Evolutionary conservation across 1,140 invertebrate species (phyloP).

Genomic region (Dendrolimus punctatus): DNA sequence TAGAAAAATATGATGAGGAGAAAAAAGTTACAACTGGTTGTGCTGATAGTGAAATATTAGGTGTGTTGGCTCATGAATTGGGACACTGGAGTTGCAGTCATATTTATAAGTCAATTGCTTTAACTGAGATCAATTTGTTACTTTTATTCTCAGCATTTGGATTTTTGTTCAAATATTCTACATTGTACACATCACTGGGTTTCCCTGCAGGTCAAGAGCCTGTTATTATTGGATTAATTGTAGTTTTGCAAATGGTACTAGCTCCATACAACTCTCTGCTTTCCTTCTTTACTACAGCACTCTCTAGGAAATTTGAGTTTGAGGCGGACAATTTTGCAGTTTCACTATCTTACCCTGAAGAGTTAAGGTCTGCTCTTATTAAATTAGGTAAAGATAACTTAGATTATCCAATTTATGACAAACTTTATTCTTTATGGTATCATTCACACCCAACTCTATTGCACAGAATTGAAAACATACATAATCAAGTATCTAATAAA

Average conservation of each 20-base stretch:
- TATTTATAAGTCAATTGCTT: conserved; percentile 88
- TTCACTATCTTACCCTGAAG: conserved; percentile 79
- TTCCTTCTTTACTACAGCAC: conserved; percentile 78
- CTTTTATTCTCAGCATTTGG: conserved; percentile 93
- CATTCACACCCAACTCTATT: conserved; percentile 97
- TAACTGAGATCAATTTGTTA: conserved; percentile 82
- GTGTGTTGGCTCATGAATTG: conserved; percentile 96
- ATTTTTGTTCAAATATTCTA: conserved; percentile 84
- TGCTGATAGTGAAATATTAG: conserved; percentile 93
- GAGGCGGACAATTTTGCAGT: conserved; percentile 97
- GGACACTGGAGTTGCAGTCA: conserved; percentile 98
- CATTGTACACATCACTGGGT: conserved; percentile 90
- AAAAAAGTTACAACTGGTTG: conserved; percentile 81
- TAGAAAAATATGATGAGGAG: conserved; percentile 72
- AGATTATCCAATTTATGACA: conserved; percentile 93
- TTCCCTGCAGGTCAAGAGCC: conserved; percentile 85
- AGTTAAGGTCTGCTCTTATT: conserved; percentile 86
- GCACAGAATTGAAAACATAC: conserved; percentile 89
- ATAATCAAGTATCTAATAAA: conserved; percentile 62
- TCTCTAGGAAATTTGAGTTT: conserved; percentile 91
- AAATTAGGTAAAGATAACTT: conserved; percentile 97
- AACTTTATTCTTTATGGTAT: conserved; percentile 92
- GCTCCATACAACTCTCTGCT: conserved; percentile 93
- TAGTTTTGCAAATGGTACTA: conserved; percentile 94
- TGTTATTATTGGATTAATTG: conserved; percentile 92